phyloP scores from a whole-genome alignment of 2,888 invertebrate species.

The Drosophila gaucha region DNA sequence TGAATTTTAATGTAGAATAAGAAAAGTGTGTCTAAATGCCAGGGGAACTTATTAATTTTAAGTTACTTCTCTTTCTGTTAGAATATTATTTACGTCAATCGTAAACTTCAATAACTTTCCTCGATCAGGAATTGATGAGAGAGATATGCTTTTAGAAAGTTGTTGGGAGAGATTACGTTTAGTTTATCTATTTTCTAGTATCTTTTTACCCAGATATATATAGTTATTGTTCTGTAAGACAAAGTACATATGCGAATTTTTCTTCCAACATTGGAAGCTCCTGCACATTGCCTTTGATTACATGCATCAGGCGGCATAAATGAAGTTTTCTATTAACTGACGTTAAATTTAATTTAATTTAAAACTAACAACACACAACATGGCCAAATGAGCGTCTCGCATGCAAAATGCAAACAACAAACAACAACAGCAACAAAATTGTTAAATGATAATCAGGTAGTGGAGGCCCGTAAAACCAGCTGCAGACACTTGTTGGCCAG shows the following conservation, averaged over 20 bases:
- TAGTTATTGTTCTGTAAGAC: slow-evolving; percentile 1
- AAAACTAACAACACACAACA: slow-evolving; percentile 61
- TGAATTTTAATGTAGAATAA: no score
- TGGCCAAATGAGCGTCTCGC: slow-evolving; percentile 52
- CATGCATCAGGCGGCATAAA: slow-evolving; percentile 39
- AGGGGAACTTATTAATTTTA: no score
- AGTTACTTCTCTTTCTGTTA: no score
- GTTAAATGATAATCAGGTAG: slow-evolving; percentile 62
- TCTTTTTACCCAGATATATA: slow-evolving; percentile 11
- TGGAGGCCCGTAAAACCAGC: slow-evolving; percentile 33
- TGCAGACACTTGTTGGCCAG: slow-evolving; percentile 49
- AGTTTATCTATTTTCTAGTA: not conserved
- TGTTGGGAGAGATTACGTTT: not conserved
- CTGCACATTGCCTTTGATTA: slow-evolving; percentile 24
- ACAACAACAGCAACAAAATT: slow-evolving; percentile 34
- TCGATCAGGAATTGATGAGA: not conserved
- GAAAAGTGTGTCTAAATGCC: no score
- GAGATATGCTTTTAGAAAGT: slow-evolving; percentile 1
- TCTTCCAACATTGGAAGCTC: slow-evolving; percentile 12
- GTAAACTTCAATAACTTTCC: no score
- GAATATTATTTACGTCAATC: no score
- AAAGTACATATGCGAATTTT: slow-evolving; percentile 8
- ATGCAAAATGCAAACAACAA: slow-evolving; percentile 50
- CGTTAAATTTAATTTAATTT: slow-evolving; percentile 76
- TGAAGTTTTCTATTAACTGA: slow-evolving; percentile 69